A percentile compares a stretch with the other conserved stretches of the same genome.
These are phyloP conservation scores for Proteles cristata DNA, from an alignment of 2,113 vertebrate species.

Conservation along the genomic window DNA sequence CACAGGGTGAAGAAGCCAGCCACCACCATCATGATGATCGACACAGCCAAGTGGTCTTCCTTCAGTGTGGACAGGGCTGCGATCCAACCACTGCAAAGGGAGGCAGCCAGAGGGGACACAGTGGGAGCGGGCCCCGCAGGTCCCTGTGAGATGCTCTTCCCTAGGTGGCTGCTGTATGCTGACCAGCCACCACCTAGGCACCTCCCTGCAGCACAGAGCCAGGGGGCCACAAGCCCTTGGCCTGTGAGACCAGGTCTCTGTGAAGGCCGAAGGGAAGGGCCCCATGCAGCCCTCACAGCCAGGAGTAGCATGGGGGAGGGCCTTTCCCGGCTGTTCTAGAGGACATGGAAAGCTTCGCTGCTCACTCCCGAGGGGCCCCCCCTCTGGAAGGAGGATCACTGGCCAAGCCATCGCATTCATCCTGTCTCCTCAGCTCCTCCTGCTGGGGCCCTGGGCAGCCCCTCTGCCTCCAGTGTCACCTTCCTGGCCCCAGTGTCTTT, in stretches of 20 bases:
- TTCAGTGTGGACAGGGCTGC: conserved; percentile 86
- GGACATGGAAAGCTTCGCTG: not conserved
- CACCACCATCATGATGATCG: conserved; percentile 96
- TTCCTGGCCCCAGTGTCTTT: not conserved
- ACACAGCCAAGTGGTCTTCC: conserved; percentile 78
- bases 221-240: not conserved
- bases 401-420: not conserved
- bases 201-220: not conserved
- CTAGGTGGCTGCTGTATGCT: not conserved
- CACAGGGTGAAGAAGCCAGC: conserved; percentile 95
- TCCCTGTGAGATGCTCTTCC: not conserved
- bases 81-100: conserved; percentile 94
- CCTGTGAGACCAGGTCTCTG: not conserved
- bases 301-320: not conserved
- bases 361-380: not conserved
- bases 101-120: not conserved
- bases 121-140: not conserved
- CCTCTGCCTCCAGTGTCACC: not conserved
- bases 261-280: not conserved
- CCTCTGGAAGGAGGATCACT: not conserved
- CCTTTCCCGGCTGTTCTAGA: not conserved
- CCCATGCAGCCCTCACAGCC: not conserved
- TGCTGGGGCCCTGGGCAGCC: not conserved
- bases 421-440: not conserved
- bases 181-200: not conserved